A percentile compares a stretch with the other conserved stretches of the same genome.
phyloP scores from a whole-genome alignment of 1,140 invertebrate species.

The Leptinotarsa undecemlineata region DNA sequence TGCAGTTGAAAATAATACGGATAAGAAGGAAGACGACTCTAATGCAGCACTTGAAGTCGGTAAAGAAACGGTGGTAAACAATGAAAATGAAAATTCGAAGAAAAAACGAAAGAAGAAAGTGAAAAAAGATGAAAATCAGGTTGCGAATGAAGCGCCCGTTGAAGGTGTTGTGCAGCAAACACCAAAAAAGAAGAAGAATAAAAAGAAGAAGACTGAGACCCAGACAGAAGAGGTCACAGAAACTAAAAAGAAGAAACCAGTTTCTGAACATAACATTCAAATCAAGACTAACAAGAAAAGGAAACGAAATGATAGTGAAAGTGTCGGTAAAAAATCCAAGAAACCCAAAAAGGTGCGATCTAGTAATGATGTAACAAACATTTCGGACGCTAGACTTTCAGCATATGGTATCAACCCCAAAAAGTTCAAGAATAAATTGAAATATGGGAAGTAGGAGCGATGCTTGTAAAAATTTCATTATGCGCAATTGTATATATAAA shows the following conservation, averaged over 20 bases:
- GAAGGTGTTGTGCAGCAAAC: constrained; percentile 23
- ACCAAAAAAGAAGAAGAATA: constrained; percentile 29
- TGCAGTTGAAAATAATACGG: constrained; percentile 18
- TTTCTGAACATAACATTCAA: constrained; percentile 22
- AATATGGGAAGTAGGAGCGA: constrained; percentile 54
- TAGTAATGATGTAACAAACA: constrained; percentile 51
- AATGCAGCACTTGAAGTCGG: constrained; percentile 12
- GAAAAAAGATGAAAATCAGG: constrained; percentile 8
- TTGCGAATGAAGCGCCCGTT: constrained; percentile 10
- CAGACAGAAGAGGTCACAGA: constrained; percentile 30
- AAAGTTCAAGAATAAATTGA: constrained; percentile 76
- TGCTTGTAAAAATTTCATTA: no score
- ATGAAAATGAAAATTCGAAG: constrained; percentile 11
- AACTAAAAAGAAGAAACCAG: constrained; percentile 7
- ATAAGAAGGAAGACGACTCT: constrained; percentile 25
- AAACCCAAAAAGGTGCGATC: constrained; percentile 28
- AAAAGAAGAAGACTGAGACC: constrained; percentile 36
- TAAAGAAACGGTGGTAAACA: constrained; percentile 25
- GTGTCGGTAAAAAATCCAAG: constrained; percentile 35
- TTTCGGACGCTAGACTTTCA: constrained; percentile 78
- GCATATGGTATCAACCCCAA: constrained; percentile 92
- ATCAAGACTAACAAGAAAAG: constrained; percentile 22
- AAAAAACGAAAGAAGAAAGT: constrained; percentile 7
- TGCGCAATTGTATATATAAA: no score
- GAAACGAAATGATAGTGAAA: background rate